phyloP scores from a whole-genome alignment of 2,888 invertebrate species.

The Zeuzera pyrina region DNA sequence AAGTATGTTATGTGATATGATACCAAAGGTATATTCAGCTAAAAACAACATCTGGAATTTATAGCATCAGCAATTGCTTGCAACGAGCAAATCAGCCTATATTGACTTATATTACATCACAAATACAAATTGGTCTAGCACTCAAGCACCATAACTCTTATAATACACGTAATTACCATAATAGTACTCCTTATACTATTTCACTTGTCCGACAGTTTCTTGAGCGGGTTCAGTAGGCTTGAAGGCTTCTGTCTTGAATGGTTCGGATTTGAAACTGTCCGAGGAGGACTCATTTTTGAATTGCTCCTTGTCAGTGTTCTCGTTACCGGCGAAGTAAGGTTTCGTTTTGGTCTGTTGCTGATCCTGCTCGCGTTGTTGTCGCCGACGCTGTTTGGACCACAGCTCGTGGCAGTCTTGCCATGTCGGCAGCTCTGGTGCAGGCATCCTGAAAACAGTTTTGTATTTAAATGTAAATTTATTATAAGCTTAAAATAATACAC shows the following conservation, averaged over 20 bases:
- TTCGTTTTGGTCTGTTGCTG: conserved; percentile 52
- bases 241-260: conserved; percentile 38
- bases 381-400: conserved; percentile 97
- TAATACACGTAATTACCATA: conserved; percentile 28
- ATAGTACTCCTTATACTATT: conserved; percentile 46
- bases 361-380: conserved; percentile 85
- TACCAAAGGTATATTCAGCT: too few species aligned
- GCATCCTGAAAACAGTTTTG: conserved; percentile 83
- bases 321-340: conserved; percentile 21
- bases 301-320: conserved; percentile 30
- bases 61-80: too few species aligned
- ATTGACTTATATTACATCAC: too few species aligned
- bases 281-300: conserved; percentile 29
- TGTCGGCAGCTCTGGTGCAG: conserved; percentile 88
- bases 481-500: too few species aligned
- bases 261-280: conserved; percentile 38
- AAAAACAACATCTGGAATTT: too few species aligned
- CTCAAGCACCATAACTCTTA: conserved; percentile 26
- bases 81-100: too few species aligned
- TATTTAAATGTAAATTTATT: too few species aligned
- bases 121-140: conserved; percentile 25
- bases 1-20: too few species aligned
- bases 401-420: conserved; percentile 99
- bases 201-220: conserved; percentile 50
- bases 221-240: conserved; percentile 38